Evolutionary conservation across 2,113 vertebrate species (phyloP), one percentile per base, ranked within the genome.

Genomic region (Myodes glareolus): DNA sequence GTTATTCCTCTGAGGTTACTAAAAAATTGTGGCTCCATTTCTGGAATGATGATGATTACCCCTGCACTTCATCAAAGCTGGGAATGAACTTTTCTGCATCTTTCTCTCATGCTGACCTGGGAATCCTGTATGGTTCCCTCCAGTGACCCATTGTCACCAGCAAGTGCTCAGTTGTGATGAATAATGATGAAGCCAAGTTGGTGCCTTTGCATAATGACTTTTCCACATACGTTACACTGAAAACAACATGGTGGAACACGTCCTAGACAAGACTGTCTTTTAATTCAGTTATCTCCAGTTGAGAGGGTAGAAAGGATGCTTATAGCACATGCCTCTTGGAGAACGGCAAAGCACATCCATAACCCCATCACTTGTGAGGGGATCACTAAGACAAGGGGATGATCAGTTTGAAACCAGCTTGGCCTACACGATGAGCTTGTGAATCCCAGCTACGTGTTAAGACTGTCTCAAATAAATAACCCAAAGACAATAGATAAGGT

Each of bases 51-150:
- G 82, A 47, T 25, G 39, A 75, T 81, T 97, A 92, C 88, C 88
- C 52, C 65, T 95, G n/a, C 80, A 55, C 92, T 78, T 91, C 58
- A 55, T 94, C 87, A 58, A 95, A 92, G 63, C 87, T 76, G 75
- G 78, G 67, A 92, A 68, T 2, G 19, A n/a, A 84, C 45, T 76
- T 97, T 47, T 94, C 45, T 89, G 91, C 94, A 50, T 42, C 87
- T 3, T 97, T 97, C 21, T 94, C 90, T 88, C 36, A 94, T 88
- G 55, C 92, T 96, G 87, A 94, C 72, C 63, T 61, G 94, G 82
- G 93, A 96, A 87, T 80, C 86, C 58, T n/a, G 6, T 42, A 10
- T 87, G 75, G 36, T 33, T 52, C 17, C 45, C 39, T 94, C 52
- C 33, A 88, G 58, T 33, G 88, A 70, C 11, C 80, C 39, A 58